These are phyloP conservation scores for Bos javanicus DNA, from an alignment of 2,113 vertebrate species.

Conservation along the genomic window DNA sequence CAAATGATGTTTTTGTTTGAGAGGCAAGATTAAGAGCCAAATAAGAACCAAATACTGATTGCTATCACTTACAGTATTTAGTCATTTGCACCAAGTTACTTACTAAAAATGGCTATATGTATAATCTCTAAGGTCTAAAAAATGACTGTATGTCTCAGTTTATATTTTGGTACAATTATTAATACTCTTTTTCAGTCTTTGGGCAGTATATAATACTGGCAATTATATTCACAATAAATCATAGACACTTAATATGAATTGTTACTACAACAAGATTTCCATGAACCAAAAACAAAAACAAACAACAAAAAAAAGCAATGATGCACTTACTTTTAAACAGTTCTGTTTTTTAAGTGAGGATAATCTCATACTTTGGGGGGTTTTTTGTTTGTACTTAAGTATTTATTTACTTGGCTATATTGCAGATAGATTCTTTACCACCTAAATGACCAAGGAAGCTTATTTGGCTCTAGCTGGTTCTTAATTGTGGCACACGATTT, in stretches of 20 bases:
- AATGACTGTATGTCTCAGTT: neutral
- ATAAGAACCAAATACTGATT: neutral
- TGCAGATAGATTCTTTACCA: neutral
- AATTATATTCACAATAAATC: neutral
- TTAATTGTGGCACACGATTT: neutral
- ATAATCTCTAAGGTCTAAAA: neutral
- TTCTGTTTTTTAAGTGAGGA: neutral
- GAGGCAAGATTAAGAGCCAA: neutral
- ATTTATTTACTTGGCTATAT: neutral
- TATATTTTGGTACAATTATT: neutral
- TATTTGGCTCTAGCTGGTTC: neutral
- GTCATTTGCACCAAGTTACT: neutral
- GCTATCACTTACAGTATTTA: neutral
- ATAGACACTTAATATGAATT: neutral
- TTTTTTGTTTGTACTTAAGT: neutral
- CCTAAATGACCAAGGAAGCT: fast-evolving
- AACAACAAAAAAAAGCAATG: neutral
- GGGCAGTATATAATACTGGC: neutral
- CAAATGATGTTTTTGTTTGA: neutral
- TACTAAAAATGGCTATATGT: neutral
- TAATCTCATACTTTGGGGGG: neutral
- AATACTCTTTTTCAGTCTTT: neutral
- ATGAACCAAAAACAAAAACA: neutral
- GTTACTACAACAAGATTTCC: neutral
- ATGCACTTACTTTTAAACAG: neutral